Conservation (phyloP, 2,797 vertebrate genomes). For the Aplochiton taeniatus region DNA sequence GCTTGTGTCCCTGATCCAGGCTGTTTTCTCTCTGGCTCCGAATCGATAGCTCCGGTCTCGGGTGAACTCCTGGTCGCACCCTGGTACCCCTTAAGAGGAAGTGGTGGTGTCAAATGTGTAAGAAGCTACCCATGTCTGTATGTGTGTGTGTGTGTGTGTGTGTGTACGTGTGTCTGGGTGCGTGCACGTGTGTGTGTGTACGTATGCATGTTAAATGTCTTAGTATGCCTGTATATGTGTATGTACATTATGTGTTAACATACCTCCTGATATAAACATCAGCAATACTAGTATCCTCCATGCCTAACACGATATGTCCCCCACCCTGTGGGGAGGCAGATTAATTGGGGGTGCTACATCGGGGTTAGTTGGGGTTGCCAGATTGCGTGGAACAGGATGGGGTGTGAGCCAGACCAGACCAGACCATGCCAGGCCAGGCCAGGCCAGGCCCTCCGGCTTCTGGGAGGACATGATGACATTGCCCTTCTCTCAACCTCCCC, state of each 20-base stretch:
- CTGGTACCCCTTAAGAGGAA: background rate
- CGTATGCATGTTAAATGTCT: too few species aligned
- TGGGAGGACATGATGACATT: constrained; percentile 41
- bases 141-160: background rate
- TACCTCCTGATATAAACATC: background rate
- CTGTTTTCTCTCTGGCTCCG: background rate
- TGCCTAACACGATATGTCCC: background rate
- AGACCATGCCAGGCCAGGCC: constrained; percentile 40
- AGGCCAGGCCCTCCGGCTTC: constrained; percentile 28
- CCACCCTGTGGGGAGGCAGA: constrained; percentile 18
- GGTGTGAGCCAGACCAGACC: constrained; percentile 7
- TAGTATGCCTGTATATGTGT: too few species aligned
- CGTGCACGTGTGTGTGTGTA: background rate
- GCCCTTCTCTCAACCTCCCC: constrained; percentile 28
- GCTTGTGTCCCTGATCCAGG: constrained; percentile 23
- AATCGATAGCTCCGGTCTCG: background rate
- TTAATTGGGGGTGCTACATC: constrained; percentile 38
- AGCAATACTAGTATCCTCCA: too few species aligned
- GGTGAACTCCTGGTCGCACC: background rate
- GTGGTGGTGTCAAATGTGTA: background rate
- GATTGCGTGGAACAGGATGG: constrained; percentile 14
- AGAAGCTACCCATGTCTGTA: background rate
- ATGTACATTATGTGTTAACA: background rate
- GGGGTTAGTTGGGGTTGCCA: constrained; percentile 43
- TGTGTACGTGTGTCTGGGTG: background rate